These are phyloP conservation scores for Gila orcuttii DNA, from an alignment of 2,113 vertebrate genomes.

Conservation along the genomic window DNA sequence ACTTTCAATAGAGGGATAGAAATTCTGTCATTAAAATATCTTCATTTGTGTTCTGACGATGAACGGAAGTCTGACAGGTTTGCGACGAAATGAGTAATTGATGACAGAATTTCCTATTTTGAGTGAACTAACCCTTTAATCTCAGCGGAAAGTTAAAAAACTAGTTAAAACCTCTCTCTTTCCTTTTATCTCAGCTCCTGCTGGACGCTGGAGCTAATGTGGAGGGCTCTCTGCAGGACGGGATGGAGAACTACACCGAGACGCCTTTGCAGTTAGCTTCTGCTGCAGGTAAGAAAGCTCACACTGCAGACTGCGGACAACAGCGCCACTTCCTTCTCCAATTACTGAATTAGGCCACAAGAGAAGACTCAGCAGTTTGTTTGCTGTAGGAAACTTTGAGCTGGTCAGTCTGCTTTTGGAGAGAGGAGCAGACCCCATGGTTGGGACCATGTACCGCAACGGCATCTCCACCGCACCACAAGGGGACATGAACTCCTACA, in stretches of 20 bases:
- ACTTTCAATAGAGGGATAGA: too few species aligned
- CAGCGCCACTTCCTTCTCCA: constrained; percentile 47
- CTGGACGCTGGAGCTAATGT: constrained; percentile 94
- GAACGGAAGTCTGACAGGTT: too few species aligned
- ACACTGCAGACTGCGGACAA: constrained; percentile 47
- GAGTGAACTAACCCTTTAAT: background rate
- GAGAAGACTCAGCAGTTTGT: constrained; percentile 25
- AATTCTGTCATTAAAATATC: too few species aligned
- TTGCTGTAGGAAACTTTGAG: constrained; percentile 91
- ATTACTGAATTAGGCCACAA: constrained; percentile 23
- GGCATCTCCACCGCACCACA: constrained; percentile 94
- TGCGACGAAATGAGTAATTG: too few species aligned
- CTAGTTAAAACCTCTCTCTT: background rate
- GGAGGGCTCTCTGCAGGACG: constrained; percentile 94
- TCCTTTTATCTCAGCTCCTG: constrained; percentile 81
- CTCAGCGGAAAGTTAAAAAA: background rate
- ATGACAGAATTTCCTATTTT: too few species aligned
- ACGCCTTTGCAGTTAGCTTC: constrained; percentile 94
- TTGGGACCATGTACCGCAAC: constrained; percentile 96
- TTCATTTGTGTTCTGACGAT: too few species aligned
- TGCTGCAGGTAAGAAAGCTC: constrained; percentile 84
- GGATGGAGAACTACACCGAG: constrained; percentile 97
- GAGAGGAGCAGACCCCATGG: constrained; percentile 91
- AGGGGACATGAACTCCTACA: constrained; percentile 99
- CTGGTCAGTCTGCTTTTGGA: constrained; percentile 96